Evolutionary conservation across 2,888 invertebrate genomes (phyloP).

Genomic region (Amphiduros pacificus): DNA sequence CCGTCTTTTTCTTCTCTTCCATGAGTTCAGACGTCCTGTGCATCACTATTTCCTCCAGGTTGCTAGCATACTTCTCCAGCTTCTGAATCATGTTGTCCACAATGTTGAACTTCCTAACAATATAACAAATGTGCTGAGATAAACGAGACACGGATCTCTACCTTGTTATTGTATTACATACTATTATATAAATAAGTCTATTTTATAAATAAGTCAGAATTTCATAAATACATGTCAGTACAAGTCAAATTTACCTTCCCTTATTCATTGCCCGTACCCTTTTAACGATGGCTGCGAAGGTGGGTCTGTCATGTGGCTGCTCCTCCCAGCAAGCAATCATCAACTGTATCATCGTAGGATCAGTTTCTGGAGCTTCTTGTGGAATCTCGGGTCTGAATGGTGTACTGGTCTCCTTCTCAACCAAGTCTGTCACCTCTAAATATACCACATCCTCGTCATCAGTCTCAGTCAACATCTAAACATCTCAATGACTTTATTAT

Average conservation of each 20-base stretch:
- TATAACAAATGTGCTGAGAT: no score
- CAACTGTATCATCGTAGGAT: constrained; percentile 37
- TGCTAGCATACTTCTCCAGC: constrained; percentile 11
- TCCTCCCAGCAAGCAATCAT: constrained; percentile 50
- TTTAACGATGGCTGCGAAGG: constrained; percentile 40
- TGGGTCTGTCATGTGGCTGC: constrained; percentile 41
- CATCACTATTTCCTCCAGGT: constrained; percentile 13
- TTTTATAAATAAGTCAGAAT: no score
- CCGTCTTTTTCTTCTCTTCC: constrained; percentile 15
- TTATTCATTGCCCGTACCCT: constrained; percentile 39
- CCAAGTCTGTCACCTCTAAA: no score
- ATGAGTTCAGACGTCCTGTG: constrained; percentile 4
- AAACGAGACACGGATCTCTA: no score
- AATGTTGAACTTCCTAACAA: constrained; percentile 12
- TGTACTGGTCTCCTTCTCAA: no score
- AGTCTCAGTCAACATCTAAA: no score
- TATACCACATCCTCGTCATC: no score
- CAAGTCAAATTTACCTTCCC: constrained; percentile 36
- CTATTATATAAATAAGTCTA: no score
- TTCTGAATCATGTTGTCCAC: constrained; percentile 7
- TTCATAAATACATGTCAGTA: no score
- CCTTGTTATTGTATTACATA: no score
- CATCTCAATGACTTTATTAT: no score
- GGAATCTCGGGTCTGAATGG: background rate
- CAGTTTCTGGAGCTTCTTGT: constrained; percentile 33